Percentiles rank a stretch among this genome's conserved stretches.
phyloP scores from a whole-genome alignment of 2,888 invertebrate species.

The Ametastegia equiseti region DNA sequence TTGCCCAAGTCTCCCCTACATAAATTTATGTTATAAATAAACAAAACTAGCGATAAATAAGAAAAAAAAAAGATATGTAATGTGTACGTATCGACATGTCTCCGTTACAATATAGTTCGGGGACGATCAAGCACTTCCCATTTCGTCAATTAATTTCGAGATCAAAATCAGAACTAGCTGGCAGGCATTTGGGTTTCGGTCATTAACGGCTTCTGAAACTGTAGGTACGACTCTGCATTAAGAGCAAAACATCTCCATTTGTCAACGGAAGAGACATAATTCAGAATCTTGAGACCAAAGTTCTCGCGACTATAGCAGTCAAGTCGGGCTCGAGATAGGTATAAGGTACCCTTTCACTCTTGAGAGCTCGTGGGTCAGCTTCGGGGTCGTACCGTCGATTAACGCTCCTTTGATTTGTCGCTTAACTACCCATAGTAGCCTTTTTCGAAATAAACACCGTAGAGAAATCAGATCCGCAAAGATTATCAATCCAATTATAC shows the following conservation, averaged over 20 bases:
- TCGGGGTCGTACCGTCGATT: slow-evolving; percentile 6
- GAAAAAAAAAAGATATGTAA: too few species aligned
- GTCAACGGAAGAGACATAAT: too few species aligned
- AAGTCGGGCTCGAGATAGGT: background rate
- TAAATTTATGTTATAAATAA: too few species aligned
- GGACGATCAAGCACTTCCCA: background rate
- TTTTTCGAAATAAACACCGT: background rate
- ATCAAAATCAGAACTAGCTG: background rate
- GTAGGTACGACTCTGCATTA: background rate
- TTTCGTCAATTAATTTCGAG: background rate
- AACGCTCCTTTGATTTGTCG: slow-evolving; percentile 48
- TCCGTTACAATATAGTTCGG: too few species aligned
- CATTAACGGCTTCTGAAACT: background rate
- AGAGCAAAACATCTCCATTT: slow-evolving; percentile 39
- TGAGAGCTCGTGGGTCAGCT: slow-evolving; percentile 3
- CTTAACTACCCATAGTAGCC: slow-evolving; percentile 48
- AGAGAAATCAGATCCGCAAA: background rate
- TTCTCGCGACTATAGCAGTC: background rate
- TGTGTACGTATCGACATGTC: too few species aligned
- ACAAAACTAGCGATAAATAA: too few species aligned
- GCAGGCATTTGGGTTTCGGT: background rate
- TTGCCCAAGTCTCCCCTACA: too few species aligned
- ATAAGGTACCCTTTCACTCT: slow-evolving; percentile 20
- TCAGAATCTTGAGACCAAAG: too few species aligned
- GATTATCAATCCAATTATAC: slow-evolving; percentile 25